These are phyloP conservation scores for Microtus ochrogaster DNA, from an alignment of 2,113 vertebrate genomes.

Conservation along the genomic window DNA sequence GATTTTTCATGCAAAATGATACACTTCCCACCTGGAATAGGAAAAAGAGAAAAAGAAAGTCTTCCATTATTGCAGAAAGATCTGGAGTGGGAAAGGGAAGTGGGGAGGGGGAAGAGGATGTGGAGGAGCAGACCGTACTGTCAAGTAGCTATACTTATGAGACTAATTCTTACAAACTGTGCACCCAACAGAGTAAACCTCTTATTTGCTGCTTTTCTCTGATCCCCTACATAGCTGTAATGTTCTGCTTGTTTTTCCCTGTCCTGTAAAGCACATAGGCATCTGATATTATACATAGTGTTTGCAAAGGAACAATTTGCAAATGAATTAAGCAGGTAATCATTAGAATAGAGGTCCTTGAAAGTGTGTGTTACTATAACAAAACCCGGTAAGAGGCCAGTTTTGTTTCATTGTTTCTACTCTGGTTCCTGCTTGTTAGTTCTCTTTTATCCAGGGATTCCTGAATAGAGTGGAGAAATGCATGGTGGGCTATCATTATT, in stretches of 20 bases:
- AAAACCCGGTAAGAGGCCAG: constrained; percentile 57
- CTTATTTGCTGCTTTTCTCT: constrained; percentile 71
- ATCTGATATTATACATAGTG: constrained; percentile 63
- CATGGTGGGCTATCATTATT: constrained; percentile 63
- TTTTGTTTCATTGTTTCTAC: constrained; percentile 63
- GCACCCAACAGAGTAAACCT: constrained; percentile 71
- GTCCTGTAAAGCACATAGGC: constrained; percentile 64
- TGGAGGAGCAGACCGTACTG: constrained; percentile 40
- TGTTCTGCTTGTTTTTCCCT: constrained; percentile 65
- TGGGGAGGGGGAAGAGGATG: not conserved
- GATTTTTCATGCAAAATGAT: constrained; percentile 70
- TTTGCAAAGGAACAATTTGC: constrained; percentile 75
- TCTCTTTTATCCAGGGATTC: constrained; percentile 66
- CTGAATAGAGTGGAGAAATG: constrained; percentile 64
- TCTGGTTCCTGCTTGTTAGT: constrained; percentile 63
- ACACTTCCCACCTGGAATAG: constrained; percentile 67
- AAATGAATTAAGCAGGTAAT: constrained; percentile 75
- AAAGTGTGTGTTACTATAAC: constrained; percentile 62
- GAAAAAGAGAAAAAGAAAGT: constrained; percentile 37
- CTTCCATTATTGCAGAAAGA: constrained; percentile 56
- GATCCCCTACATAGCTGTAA: constrained; percentile 59
- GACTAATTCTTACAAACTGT: constrained; percentile 71
- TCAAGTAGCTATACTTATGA: constrained; percentile 74
- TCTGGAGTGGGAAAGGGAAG: constrained; percentile 1
- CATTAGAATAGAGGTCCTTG: constrained; percentile 57